Conservation (phyloP, 2,888 invertebrate genomes). For the Oxyscelio sp. region DNA sequence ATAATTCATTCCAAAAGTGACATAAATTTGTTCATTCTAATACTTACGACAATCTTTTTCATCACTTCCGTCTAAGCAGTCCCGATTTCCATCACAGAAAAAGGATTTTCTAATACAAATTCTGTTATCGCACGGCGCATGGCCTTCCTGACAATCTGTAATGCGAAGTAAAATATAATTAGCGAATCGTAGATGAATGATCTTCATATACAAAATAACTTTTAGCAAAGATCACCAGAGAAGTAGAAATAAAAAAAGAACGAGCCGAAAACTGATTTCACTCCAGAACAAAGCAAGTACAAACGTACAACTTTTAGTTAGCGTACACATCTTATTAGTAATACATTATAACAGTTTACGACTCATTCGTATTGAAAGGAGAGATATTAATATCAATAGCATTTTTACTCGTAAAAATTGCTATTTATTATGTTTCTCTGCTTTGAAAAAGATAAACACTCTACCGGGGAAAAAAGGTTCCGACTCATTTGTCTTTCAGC, state of each 20-base stretch:
- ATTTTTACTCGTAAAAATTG: background rate
- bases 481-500: background rate
- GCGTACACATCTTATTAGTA: background rate
- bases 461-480: background rate
- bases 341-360: background rate
- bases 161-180: conserved; percentile 68
- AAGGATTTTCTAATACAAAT: conserved; percentile 90
- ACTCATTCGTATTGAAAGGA: conserved; percentile 7
- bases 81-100: conserved; percentile 90
- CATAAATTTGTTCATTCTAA: too few species aligned
- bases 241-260: conserved; percentile 15
- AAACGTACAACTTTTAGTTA: too few species aligned
- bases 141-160: conserved; percentile 87
- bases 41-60: conserved; percentile 90
- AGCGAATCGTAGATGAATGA: conserved; percentile 5
- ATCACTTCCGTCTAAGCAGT: conserved; percentile 91
- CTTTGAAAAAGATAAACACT: background rate
- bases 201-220: background rate
- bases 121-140: conserved; percentile 90
- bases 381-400: background rate
- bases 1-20: too few species aligned
- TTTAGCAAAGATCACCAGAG: conserved; percentile 8
- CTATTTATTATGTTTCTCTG: background rate
- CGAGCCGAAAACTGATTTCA: conserved; percentile 1
- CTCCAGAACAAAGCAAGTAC: too few species aligned